Evolutionary conservation across 2,888 invertebrate species (phyloP).

Genomic region (Drosophila mimica): DNA sequence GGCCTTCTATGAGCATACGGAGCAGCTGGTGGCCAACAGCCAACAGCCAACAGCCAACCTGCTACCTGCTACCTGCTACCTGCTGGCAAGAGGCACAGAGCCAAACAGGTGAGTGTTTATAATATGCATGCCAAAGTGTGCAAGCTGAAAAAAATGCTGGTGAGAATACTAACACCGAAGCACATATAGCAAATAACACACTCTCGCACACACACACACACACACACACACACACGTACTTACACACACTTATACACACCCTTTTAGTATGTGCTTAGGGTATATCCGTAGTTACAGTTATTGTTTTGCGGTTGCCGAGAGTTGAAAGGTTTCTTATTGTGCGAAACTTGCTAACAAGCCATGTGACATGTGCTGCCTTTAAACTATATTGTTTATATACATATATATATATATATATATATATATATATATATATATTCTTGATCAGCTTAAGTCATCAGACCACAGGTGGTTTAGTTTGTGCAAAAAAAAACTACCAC

Average conservation of each 20-base stretch:
- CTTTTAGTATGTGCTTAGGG: slow-evolving; percentile 13
- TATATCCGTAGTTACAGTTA: slow-evolving; percentile 30
- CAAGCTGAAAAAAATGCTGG: slow-evolving; percentile 52
- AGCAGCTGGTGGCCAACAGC: slow-evolving; percentile 45
- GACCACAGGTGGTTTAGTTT: no score
- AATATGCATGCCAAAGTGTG: slow-evolving; percentile 73
- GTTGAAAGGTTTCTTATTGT: background rate
- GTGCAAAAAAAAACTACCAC: background rate
- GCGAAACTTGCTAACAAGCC: background rate
- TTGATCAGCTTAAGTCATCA: background rate
- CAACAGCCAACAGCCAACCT: slow-evolving; percentile 19
- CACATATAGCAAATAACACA: background rate
- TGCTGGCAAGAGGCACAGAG: slow-evolving; percentile 16
- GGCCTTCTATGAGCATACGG: slow-evolving; percentile 50
- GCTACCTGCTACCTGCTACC: background rate
- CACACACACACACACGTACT: slow-evolving; percentile 3
- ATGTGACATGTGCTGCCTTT: background rate
- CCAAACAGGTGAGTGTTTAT: slow-evolving; percentile 78
- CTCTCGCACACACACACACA: background rate
- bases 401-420: background rate
- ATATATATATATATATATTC: background rate
- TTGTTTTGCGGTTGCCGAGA: slow-evolving; percentile 9
- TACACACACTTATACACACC: slow-evolving; percentile 7
- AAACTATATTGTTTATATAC: background rate
- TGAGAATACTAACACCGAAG: slow-evolving; percentile 24